Evolutionary conservation across 2,888 invertebrate genomes (phyloP).

Genomic region (Hybos culiciformis): DNA sequence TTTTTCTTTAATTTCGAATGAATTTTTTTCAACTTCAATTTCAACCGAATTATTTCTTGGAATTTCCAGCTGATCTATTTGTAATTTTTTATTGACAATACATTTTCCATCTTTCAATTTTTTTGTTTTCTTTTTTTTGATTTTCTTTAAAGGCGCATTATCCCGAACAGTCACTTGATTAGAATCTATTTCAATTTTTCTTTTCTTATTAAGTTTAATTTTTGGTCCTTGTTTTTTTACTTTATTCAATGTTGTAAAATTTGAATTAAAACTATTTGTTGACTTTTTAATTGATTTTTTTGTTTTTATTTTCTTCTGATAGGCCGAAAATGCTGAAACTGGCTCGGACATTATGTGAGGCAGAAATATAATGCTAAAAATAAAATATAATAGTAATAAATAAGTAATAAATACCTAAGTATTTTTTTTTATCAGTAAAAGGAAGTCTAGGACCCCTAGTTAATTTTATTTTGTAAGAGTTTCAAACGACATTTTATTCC

Average conservation of each 20-base stretch:
- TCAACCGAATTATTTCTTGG: background rate
- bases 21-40: too few relatives aligned
- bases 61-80: background rate
- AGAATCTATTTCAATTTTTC: background rate
- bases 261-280: conserved; percentile 3
- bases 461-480: too few relatives aligned
- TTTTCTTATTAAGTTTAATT: background rate
- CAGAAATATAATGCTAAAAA: too few relatives aligned
- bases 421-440: too few relatives aligned
- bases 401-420: too few relatives aligned
- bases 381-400: too few relatives aligned
- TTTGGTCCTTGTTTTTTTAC: background rate
- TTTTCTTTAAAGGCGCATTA: background rate
- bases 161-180: background rate
- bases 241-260: background rate
- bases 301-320: conserved; percentile 11
- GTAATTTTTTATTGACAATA: too few relatives aligned
- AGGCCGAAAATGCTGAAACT: conserved; percentile 17
- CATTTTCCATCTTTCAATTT: background rate
- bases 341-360: conserved; percentile 11
- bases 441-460: too few relatives aligned
- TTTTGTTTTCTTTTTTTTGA: background rate
- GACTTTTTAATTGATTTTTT: conserved; percentile 7
- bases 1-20: too few relatives aligned
- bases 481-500: too few relatives aligned